A percentile compares a stretch with the other conserved stretches of the same genome.
phyloP scores from a whole-genome alignment of 2,888 invertebrate genomes.

The Empis livida region DNA sequence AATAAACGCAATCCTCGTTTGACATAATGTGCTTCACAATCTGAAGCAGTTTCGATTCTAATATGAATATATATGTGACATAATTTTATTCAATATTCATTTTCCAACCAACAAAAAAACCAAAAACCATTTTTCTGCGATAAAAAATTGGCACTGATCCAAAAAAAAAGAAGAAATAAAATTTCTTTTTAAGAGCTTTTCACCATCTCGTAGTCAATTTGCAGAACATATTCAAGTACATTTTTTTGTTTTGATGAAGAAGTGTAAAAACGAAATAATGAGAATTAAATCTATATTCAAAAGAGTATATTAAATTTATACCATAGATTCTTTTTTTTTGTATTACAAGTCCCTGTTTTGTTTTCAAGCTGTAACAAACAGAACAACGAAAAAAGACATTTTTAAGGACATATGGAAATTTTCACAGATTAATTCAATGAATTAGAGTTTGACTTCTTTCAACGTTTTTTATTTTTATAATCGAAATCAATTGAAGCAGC shows the following conservation, averaged over 20 bases:
- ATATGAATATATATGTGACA: no score
- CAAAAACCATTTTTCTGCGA: background rate
- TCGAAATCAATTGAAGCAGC: no score
- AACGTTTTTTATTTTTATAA: no score
- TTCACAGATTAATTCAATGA: no score
- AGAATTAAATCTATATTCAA: background rate
- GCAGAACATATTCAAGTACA: background rate
- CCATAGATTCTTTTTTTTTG: no score
- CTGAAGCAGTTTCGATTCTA: no score
- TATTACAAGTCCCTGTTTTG: background rate
- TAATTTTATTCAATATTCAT: no score
- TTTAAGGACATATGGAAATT: background rate
- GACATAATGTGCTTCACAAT: no score
- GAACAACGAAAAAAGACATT: background rate
- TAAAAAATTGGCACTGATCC: background rate
- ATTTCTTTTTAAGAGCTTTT: background rate
- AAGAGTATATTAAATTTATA: no score
- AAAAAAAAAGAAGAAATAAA: background rate
- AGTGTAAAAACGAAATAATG: background rate
- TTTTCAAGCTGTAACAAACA: background rate
- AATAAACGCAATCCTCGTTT: no score
- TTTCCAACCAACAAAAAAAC: no score
- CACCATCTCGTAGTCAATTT: background rate
- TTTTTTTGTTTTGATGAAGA: background rate
- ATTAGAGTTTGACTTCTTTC: no score